A percentile compares a stretch with the other conserved stretches of the same genome.
These are phyloP conservation scores for Muraenolepis orangiensis DNA, from an alignment of 2,797 vertebrate species.

Conservation along the genomic window DNA sequence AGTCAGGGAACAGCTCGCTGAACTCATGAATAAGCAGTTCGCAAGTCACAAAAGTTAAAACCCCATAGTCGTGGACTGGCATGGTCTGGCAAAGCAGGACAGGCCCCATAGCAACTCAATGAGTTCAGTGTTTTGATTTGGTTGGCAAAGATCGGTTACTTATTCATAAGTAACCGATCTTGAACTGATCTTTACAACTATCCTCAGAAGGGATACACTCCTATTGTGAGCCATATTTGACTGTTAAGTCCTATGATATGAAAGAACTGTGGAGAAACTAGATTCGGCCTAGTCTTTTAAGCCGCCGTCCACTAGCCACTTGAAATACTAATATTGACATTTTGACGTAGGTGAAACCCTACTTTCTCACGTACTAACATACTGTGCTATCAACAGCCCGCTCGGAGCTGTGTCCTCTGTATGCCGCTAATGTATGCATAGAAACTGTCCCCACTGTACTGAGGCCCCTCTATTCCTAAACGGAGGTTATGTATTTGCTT, in stretches of 20 bases:
- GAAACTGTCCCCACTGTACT: not conserved
- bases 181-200: not conserved
- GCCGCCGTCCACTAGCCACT: not conserved
- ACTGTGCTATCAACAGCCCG: too few species aligned
- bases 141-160: not conserved
- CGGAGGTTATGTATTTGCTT: constrained; percentile 15
- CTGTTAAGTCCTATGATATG: not conserved
- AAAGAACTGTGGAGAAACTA: not conserved
- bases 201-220: not conserved
- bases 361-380: too few species aligned
- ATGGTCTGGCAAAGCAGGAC: not conserved
- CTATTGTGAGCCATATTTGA: not conserved
- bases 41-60: too few species aligned
- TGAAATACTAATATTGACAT: not conserved
- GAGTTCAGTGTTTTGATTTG: not conserved
- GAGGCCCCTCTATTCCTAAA: constrained; percentile 25
- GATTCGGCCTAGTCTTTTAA: not conserved
- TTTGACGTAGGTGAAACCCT: not conserved
- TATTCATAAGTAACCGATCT: not conserved
- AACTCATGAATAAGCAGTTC: too few species aligned
- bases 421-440: not conserved
- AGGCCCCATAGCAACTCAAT: not conserved
- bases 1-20: too few species aligned
- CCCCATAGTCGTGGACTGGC: too few species aligned
- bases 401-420: not conserved